Percentiles rank a stretch among this genome's conserved stretches.
Conservation (phyloP, 1,140 invertebrate genomes). For the Carposina sasakii region DNA sequence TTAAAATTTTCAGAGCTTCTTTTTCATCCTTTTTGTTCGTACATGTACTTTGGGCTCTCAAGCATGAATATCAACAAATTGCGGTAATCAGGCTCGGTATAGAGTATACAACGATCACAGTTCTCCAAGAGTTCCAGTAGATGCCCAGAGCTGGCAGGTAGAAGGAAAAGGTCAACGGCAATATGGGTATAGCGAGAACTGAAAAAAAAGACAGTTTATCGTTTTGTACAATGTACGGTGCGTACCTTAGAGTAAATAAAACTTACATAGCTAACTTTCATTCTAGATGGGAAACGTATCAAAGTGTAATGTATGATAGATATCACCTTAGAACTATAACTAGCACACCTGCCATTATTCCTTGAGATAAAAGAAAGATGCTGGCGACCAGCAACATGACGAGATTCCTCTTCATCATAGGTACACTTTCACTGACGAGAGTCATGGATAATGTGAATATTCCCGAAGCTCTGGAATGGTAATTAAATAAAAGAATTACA, state of each 20-base stretch:
- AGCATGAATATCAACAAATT: constrained; percentile 30
- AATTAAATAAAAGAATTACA: no score
- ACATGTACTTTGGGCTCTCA: constrained; percentile 49
- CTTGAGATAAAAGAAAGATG: constrained; percentile 36
- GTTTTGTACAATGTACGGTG: no score
- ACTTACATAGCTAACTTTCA: no score
- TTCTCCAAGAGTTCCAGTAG: constrained; percentile 53
- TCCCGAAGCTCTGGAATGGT: constrained; percentile 33
- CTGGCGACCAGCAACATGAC: constrained; percentile 36
- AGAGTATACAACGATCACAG: constrained; percentile 38
- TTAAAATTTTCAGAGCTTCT: constrained; percentile 35
- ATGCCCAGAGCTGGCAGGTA: constrained; percentile 40
- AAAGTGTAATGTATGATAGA: no score
- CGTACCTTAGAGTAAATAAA: no score
- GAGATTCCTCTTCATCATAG: constrained; percentile 36
- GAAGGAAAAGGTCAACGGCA: constrained; percentile 40
- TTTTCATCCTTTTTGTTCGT: constrained; percentile 29
- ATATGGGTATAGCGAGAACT: constrained; percentile 50
- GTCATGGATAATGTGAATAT: constrained; percentile 41
- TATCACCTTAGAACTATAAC: no score
- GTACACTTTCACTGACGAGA: constrained; percentile 45
- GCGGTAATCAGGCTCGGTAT: constrained; percentile 30
- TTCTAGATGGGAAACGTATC: no score
- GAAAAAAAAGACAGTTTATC: constrained; percentile 17
- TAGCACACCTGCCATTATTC: constrained; percentile 43